These are phyloP conservation scores for Eupithecia abbreviata DNA, from an alignment of 2,888 invertebrate species.

Conservation along the genomic window DNA sequence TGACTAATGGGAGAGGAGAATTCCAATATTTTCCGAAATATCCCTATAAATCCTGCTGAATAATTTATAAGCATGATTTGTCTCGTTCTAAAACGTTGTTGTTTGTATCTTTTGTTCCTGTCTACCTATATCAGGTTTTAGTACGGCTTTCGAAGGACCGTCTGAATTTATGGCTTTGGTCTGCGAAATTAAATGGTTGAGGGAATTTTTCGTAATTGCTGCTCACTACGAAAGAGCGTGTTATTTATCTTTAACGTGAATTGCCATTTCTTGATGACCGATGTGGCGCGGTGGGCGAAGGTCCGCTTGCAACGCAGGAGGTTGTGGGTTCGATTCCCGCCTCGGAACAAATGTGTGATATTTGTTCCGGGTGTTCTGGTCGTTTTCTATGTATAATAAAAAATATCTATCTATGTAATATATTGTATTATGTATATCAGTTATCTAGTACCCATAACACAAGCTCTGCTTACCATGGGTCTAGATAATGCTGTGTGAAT, in stretches of 20 bases:
- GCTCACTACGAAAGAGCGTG: not conserved
- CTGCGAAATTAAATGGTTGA: conserved; percentile 7
- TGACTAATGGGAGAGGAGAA: conserved; percentile 35
- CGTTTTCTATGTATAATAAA: too few relatives aligned
- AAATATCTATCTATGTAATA: too few relatives aligned
- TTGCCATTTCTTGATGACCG: not conserved
- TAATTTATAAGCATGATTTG: conserved; percentile 37
- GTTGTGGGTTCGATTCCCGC: too few relatives aligned
- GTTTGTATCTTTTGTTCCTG: conserved; percentile 19
- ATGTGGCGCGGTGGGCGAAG: too few relatives aligned
- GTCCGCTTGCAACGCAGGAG: too few relatives aligned
- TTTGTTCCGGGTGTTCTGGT: too few relatives aligned
- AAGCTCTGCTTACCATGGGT: too few relatives aligned
- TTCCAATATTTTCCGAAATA: conserved; percentile 38
- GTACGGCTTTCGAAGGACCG: conserved; percentile 23
- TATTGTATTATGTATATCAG: too few relatives aligned
- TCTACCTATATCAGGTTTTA: conserved; percentile 19
- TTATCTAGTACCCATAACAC: too few relatives aligned
- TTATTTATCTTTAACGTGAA: not conserved
- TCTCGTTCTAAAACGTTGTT: conserved; percentile 13
- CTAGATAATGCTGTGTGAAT: too few relatives aligned
- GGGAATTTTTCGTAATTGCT: conserved; percentile 17
- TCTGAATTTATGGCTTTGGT: conserved; percentile 19
- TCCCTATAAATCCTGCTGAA: conserved; percentile 39
- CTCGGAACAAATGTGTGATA: too few relatives aligned